A percentile compares a stretch with the other conserved stretches of the same genome.
Evolutionary conservation across 2,797 vertebrate genomes (phyloP).

Genomic region (Lepus townsendii): DNA sequence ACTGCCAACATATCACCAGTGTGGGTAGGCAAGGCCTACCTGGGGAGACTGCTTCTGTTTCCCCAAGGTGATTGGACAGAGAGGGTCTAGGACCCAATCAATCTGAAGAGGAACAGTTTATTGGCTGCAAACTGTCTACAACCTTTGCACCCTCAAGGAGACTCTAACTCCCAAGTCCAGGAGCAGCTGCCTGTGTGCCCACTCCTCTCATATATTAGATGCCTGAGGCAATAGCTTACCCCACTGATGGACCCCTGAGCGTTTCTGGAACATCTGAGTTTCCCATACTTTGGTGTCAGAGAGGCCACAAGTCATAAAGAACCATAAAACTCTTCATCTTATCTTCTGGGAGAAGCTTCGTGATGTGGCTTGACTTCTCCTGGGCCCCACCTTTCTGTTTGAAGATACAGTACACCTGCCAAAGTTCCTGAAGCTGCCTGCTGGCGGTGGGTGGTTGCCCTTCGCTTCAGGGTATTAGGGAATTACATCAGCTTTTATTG

Average conservation of each 20-base stretch:
- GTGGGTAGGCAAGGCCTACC: background rate
- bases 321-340: conserved; percentile 43
- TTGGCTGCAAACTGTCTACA: conserved; percentile 37
- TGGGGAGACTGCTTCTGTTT: conserved; percentile 48
- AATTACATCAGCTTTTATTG: background rate
- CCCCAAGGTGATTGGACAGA: background rate
- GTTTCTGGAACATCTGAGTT: conserved; percentile 45
- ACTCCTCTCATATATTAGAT: background rate
- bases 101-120: conserved; percentile 36
- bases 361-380: conserved; percentile 14
- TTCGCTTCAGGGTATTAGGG: background rate
- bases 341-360: conserved; percentile 53
- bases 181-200: background rate
- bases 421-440: conserved; percentile 23
- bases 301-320: conserved; percentile 50
- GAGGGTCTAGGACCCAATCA: background rate
- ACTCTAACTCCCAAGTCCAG: conserved; percentile 44
- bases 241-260: background rate
- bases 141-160: background rate
- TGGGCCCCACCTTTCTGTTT: conserved; percentile 11
- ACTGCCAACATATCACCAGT: background rate
- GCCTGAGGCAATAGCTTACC: background rate
- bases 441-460: background rate
- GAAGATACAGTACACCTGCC: background rate
- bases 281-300: conserved; percentile 55